These are phyloP conservation scores for Gila robusta DNA, from an alignment of 2,797 vertebrate genomes.

Conservation along the genomic window DNA sequence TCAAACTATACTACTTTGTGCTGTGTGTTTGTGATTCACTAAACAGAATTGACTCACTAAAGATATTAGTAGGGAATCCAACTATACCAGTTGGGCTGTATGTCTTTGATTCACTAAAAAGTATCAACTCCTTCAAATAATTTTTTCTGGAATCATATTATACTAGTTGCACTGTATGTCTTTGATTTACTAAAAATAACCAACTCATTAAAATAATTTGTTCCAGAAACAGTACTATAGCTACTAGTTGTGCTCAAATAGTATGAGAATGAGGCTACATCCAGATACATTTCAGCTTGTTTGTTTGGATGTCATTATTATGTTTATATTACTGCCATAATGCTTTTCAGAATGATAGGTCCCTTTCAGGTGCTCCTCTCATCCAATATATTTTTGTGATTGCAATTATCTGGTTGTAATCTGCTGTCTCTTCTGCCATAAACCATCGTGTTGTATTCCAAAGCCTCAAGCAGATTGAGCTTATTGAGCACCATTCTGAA, in stretches of 20 bases:
- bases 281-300: not conserved
- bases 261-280: not conserved
- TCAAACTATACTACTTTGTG: too few species aligned
- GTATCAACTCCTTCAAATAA: too few species aligned
- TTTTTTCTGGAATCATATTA: too few species aligned
- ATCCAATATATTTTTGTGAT: not conserved
- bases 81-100: too few species aligned
- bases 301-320: not conserved
- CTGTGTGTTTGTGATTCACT: too few species aligned
- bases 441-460: not conserved
- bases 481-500: not conserved
- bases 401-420: not conserved
- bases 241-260: not conserved
- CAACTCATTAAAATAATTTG: not conserved
- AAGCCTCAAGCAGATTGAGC: not conserved
- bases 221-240: not conserved
- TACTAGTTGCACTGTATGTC: not conserved
- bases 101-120: too few species aligned
- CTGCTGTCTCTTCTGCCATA: not conserved
- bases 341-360: not conserved
- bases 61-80: too few species aligned
- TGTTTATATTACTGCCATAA: not conserved
- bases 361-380: not conserved
- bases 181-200: not conserved
- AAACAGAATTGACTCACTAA: too few species aligned